Base-by-base conservation (phyloP, 2,113 vertebrate genomes). In the Dissostichus mawsoni region DNA sequence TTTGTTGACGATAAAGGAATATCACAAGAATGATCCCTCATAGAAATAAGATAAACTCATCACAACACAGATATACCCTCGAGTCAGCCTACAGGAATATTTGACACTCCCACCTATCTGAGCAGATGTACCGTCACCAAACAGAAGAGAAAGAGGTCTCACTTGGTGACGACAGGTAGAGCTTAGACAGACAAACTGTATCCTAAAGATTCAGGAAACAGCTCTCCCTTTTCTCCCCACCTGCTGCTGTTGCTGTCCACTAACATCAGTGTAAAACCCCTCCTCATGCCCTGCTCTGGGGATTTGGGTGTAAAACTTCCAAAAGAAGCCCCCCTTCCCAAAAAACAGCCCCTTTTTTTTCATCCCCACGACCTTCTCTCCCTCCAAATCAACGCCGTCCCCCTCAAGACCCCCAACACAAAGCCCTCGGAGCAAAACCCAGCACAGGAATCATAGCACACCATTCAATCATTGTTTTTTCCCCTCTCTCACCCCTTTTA, bases 371-470 rank as follows among this genome's bases (percentile, higher is more conserved):
- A 81, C 90, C 80, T 76, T 56, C 81, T 78, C 92, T 90, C 90
- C 88, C 69, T 72, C 79, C 74, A 73, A 89, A 92, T 89, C 83
- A 86, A 90, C 84, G 74, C 85, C 74, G 78, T 58, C 91, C 92
- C 81, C 83, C 80, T 78, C 69, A 90, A 41, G 90, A 94, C 93
- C 90, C 92, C 87, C 91, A 90, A 87, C 91, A 92, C 92, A 93
- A 94, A 93, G 85, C 87, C 78, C 88, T 92, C 72, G 48, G 80
- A 87, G 88, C 88, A 85, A 84, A 81, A 84, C 92, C 89, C 93
- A 90, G 91, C 93, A 90, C 93, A 83, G 89, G 92, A 93, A 91
- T 90, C 93, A 93, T 92, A 94, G 86, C 87, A 81, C 92, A 91
- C 93, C 91, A 92, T 94, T 94, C 90, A 93, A 94, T 94, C 74